Percentiles rank a stretch among this genome's conserved stretches.
phyloP scores from a whole-genome alignment of 2,888 invertebrate species.

The Alviniconcha strummeri region DNA sequence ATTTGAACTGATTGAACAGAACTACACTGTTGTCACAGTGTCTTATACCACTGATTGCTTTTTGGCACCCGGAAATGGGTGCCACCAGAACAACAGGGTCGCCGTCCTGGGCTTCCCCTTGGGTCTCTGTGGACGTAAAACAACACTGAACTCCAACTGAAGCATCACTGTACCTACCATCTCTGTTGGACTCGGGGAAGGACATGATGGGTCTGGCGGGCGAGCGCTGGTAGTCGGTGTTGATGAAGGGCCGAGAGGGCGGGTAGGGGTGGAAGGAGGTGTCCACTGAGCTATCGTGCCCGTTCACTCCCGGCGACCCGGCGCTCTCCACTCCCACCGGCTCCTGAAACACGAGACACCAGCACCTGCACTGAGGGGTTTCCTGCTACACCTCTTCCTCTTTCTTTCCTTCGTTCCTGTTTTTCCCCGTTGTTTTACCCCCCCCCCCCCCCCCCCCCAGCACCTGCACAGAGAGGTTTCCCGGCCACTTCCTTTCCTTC shows the following conservation, averaged over 20 bases:
- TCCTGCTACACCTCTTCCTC: not conserved
- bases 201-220: slow-evolving; percentile 57
- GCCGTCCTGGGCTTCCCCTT: too few species aligned
- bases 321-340: slow-evolving; percentile 9
- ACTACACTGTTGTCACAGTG: too few species aligned
- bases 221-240: slow-evolving; percentile 58
- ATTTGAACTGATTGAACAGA: too few species aligned
- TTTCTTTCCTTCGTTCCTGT: not conserved
- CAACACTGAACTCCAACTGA: too few species aligned
- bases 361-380: not conserved
- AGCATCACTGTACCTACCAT: slow-evolving; percentile 53
- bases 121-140: too few species aligned
- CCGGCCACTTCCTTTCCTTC: not conserved
- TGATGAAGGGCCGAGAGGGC: slow-evolving; percentile 63
- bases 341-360: slow-evolving; percentile 12
- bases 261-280: slow-evolving; percentile 52
- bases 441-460: too few species aligned
- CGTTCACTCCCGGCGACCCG: not conserved
- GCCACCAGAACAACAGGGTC: too few species aligned
- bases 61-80: too few species aligned
- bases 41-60: too few species aligned
- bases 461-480: too few species aligned
- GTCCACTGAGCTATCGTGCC: not conserved
- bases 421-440: not conserved
- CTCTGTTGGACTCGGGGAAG: slow-evolving; percentile 67